Evolutionary conservation across 2,113 vertebrate species (phyloP), one percentile per base, ranked within the genome.

Genomic region (Chamaetylas fuelleborni): DNA sequence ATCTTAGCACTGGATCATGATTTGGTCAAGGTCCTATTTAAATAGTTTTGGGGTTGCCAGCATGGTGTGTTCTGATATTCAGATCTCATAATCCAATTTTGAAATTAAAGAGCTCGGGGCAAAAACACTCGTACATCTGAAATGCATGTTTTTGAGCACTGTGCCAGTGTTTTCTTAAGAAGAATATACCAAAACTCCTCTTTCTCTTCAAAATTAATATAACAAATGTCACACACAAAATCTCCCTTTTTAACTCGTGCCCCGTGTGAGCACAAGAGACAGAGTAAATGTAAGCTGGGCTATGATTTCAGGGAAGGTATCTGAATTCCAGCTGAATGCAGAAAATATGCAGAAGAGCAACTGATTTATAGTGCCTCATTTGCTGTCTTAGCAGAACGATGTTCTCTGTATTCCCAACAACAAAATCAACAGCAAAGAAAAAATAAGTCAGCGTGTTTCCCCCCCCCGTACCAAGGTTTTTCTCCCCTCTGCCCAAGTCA

Each of bases 51-150:
- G 93, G 62, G 47, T 96, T 97, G 95, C 90, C 94, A 97, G 8
- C 84, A 5, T 93, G 47, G 77, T 93, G 74, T 93, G 65, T 94
- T 92, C 92, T 90, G 92, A 95, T 96, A 93, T 83, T 96, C 88
- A 93, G 92, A 94, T 96, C 92, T 96, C 92, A 94, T 97, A 97
- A 97, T 96, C 92, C 74, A 93, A 95, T 97, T 95, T 94, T 93
- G 92, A 96, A 96, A 95, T 90, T 77, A 90, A 96, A 93, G 81
- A 88, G 43, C 92, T 96, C 14, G 91, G 62, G 88, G 93, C 80
- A 82, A 84, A 85, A 94, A 62, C 61, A 78, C n/a, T 93, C 48
- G 1, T 29, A 81, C 42, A 80, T 92, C 70, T 67, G 77, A 90
- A 82, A 91, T 57, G 73, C 70, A 73, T 87, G 86, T 86, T 93